Evolutionary conservation across 2,113 vertebrate genomes (phyloP), one percentile per base, ranked within the genome.

Genomic region (Microcebus jonahi): DNA sequence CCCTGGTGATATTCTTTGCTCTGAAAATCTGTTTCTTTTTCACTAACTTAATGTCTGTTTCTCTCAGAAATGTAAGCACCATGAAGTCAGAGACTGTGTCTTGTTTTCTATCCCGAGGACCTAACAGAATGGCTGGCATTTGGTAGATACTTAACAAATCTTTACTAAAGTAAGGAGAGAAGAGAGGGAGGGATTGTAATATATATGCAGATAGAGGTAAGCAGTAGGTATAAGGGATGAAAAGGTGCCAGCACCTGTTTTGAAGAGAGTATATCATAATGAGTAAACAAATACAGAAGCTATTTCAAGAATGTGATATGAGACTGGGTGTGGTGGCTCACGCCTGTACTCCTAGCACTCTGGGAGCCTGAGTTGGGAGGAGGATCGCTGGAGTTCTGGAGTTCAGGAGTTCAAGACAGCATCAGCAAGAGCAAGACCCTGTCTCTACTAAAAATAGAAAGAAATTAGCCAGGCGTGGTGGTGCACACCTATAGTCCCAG

Each of bases 21-120:
- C 34, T 82, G 48, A 94, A 94, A 73, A 94, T n/a, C 45, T 87
- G 42, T 77, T 87, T 65, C 29, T 90, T 96, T 88, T 94, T 77
- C 39, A 88, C 61, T 48, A 94, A 67, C n/a, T 88, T 76, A 82
- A 4, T 65, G 29, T 71, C 39, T 82, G 3, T 77, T 80, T 81
- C 67, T 94, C 61, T 88, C 42, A 88, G 68, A 94, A 94, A 91
- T 79, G 31, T 76, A 67, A 83, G 23, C 29, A 95, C 25, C 42
- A 91, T 57, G 34, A 88, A 5, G 34, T 45, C 13, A 95, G 36
- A 27, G 36, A 65, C n/a, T 71, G 2, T 83, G 21, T 50, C 67
- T 82, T 88, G 12, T 55, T 91, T 87, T 21, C 20, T 70, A 82
- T 68, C 21, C 57, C 39, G 53, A 88, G 55, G 14, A 57, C 15